These are phyloP conservation scores for Oceanodroma tethys DNA, from an alignment of 2,113 vertebrate genomes.

Conservation along the genomic window DNA sequence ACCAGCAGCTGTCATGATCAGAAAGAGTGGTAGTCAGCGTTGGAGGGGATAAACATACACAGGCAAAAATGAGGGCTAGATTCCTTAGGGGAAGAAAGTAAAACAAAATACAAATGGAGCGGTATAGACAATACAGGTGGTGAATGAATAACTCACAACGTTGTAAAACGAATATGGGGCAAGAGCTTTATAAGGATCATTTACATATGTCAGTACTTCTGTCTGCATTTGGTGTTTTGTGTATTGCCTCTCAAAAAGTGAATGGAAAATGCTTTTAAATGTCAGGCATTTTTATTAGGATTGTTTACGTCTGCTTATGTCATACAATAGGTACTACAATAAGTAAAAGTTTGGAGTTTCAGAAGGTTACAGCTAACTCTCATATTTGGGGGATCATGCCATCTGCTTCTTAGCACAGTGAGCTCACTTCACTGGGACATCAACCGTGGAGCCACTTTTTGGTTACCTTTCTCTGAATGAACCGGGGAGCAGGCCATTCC, in stretches of 20 bases:
- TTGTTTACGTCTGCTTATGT: not conserved
- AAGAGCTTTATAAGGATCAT: not conserved
- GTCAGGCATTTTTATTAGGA: not conserved
- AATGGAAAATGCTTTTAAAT: not conserved
- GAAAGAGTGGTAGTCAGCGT: not conserved
- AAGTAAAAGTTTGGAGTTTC: not conserved
- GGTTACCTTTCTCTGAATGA: not conserved
- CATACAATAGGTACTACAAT: not conserved
- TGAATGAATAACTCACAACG: not conserved
- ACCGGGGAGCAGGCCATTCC: not conserved
- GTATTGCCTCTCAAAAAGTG: not conserved
- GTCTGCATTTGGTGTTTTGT: not conserved
- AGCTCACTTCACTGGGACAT: not conserved
- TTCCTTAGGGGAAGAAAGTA: not conserved
- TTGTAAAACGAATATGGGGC: not conserved
- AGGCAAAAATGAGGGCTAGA: not conserved
- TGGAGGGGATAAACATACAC: not conserved
- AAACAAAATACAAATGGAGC: not conserved
- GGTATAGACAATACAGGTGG: not conserved
- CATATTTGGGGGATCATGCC: not conserved
- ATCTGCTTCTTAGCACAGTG: not conserved
- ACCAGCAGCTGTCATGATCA: not conserved
- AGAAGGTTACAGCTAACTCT: not conserved
- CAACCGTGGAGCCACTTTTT: not conserved
- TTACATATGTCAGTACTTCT: not conserved